A percentile compares a stretch with the other conserved stretches of the same genome.
phyloP scores from a whole-genome alignment of 2,797 vertebrate genomes.

The Diceros bicornis region DNA sequence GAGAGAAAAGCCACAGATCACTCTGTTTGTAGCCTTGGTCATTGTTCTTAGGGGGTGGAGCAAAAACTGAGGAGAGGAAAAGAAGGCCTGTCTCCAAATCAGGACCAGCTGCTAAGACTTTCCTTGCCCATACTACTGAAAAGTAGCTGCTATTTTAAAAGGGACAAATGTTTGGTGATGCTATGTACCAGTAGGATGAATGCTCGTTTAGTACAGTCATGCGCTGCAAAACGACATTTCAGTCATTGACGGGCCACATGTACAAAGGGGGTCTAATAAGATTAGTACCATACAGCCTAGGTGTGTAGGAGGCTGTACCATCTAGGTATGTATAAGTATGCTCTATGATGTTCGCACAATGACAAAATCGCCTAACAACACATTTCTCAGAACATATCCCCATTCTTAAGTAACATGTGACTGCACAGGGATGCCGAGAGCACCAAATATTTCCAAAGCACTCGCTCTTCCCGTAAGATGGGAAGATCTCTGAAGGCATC shows the following conservation, averaged over 20 bases:
- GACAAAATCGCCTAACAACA: no score
- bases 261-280: no score
- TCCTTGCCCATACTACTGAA: not conserved
- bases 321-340: no score
- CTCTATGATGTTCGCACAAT: no score
- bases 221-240: no score
- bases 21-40: not conserved
- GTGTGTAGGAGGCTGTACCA: no score
- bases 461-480: not conserved
- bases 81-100: not conserved
- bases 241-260: no score
- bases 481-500: not conserved
- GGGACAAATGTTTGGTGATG: not conserved
- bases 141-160: not conserved
- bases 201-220: not conserved
- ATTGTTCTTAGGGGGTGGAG: constrained; percentile 44
- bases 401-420: no score
- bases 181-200: not conserved
- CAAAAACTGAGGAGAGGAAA: not conserved
- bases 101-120: not conserved
- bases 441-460: not conserved
- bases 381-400: no score
- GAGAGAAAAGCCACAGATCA: constrained; percentile 72
- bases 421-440: not conserved
- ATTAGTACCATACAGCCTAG: no score